Conservation (phyloP, 2,113 vertebrate species). For the Tetraodon nigroviridis region DNA sequence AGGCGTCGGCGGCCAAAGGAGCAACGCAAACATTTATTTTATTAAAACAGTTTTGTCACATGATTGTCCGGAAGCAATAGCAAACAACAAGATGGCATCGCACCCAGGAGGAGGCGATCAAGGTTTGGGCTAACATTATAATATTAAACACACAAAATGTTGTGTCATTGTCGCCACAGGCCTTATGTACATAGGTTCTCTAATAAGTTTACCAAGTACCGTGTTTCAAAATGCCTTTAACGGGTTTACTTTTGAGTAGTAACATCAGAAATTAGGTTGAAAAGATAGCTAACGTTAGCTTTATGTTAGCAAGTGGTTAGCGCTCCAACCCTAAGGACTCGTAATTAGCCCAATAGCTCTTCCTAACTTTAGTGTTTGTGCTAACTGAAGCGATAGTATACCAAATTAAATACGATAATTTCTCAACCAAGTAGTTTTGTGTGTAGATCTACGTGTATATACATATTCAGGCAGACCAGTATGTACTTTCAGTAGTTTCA, state of each 20-base stretch:
- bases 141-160: not conserved
- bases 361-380: no score
- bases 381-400: not conserved
- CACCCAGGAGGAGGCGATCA: conserved; percentile 58
- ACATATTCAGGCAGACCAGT: not conserved
- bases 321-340: not conserved
- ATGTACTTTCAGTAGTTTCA: not conserved
- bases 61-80: conserved; percentile 42
- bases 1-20: not conserved
- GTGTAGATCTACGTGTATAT: not conserved
- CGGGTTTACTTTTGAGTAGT: not conserved
- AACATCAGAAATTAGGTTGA: conserved; percentile 12
- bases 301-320: conserved; percentile 5
- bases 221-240: not conserved
- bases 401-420: not conserved
- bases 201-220: not conserved
- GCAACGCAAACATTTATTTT: not conserved
- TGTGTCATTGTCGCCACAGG: conserved; percentile 20
- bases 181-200: not conserved
- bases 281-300: conserved; percentile 33
- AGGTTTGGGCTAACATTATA: conserved; percentile 41
- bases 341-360: conserved; percentile 3
- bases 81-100: conserved; percentile 70
- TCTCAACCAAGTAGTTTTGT: not conserved
- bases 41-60: conserved; percentile 32